Conservation (phyloP, 2,888 invertebrate genomes). For the Pyrrhia umbra region DNA sequence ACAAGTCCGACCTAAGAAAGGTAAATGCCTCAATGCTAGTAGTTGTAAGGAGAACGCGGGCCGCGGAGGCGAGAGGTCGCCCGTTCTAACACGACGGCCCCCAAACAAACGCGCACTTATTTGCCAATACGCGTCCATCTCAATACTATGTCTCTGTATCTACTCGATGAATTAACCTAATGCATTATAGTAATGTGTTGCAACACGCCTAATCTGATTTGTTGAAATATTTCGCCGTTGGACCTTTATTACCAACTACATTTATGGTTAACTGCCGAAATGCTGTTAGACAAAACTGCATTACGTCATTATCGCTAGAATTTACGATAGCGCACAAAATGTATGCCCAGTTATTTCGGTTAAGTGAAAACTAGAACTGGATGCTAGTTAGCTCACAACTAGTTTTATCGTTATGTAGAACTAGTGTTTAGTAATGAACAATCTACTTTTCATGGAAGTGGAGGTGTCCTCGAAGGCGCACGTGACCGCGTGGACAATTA, state of each 20-base stretch:
- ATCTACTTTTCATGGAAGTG: slow-evolving; percentile 51
- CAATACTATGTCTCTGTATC: slow-evolving; percentile 58
- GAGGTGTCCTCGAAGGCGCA: slow-evolving; percentile 71
- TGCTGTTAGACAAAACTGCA: slow-evolving; percentile 49
- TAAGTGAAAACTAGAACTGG: slow-evolving; percentile 45
- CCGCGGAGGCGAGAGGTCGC: slow-evolving; percentile 84
- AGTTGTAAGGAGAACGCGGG: slow-evolving; percentile 75
- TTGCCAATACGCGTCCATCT: slow-evolving; percentile 79
- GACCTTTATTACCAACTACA: slow-evolving; percentile 41
- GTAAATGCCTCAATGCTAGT: slow-evolving; percentile 88
- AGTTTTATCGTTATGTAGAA: slow-evolving; percentile 33
- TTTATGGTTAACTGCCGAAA: slow-evolving; percentile 53
- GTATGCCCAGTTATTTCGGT: slow-evolving; percentile 38
- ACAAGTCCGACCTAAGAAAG: slow-evolving; percentile 88
- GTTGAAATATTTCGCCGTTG: slow-evolving; percentile 43
- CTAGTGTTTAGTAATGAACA: slow-evolving; percentile 37
- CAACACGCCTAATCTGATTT: slow-evolving; percentile 53
- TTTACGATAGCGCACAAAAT: slow-evolving; percentile 51
- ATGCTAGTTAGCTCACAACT: slow-evolving; percentile 37
- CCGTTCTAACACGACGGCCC: slow-evolving; percentile 85
- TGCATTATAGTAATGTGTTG: slow-evolving; percentile 51
- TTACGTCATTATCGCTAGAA: slow-evolving; percentile 53
- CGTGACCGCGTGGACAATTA: slow-evolving; percentile 75
- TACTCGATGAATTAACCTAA: slow-evolving; percentile 59
- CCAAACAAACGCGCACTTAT: slow-evolving; percentile 85